Base-by-base conservation (phyloP, 1,140 invertebrate species). In the Microplitis demolitor region DNA sequence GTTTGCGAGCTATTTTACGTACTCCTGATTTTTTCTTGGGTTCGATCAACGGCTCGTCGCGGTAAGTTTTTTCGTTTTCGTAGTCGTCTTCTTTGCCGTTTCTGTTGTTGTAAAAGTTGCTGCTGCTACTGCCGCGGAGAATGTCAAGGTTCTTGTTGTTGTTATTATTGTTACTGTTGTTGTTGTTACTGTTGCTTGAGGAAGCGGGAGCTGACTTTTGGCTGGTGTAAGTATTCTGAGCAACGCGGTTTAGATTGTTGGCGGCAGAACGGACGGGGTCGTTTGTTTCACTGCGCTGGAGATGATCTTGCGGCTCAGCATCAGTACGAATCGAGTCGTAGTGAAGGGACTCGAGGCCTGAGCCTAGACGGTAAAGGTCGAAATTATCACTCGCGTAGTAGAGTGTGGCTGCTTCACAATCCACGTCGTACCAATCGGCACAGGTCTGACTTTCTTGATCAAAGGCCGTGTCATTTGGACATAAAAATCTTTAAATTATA, bases 371-470 rank as follows among this genome's bases (percentile, higher is more conserved):
- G 85, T 94, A 95, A 69, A 95, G 88, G 88, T 96, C 94, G 76
- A 95, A 93, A 84, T 94, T 94, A 86, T 95, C 94, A 81, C 92
- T 93, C 82, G 91, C 90, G 86, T 93, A 94, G 78, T 92, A 95
- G 58, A 94, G 86, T 11, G 93, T 92, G 3, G 93, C 90, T 16
- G 92, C 91, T 76, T 93, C 91, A 81, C 95, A 96, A 78, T 95
- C 94, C 0, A 96, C 93, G 79, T 96, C 94, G 72, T 93, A 93
- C 94, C 94, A 96, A 80, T 95, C 94, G 60, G 95, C 94, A 83
- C 95, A 97, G 31, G 95, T 96, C 84, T 96, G 94, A 68, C 95
- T 94, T 81, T 96, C 95, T 83, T 97, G 95, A 82, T 97, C 95
- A 86, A 97, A 97, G 71, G 95, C 91, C 0, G 96, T 97, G 74